phyloP scores from a whole-genome alignment of 1,140 invertebrate genomes.

The Trichonephila inaurata region DNA sequence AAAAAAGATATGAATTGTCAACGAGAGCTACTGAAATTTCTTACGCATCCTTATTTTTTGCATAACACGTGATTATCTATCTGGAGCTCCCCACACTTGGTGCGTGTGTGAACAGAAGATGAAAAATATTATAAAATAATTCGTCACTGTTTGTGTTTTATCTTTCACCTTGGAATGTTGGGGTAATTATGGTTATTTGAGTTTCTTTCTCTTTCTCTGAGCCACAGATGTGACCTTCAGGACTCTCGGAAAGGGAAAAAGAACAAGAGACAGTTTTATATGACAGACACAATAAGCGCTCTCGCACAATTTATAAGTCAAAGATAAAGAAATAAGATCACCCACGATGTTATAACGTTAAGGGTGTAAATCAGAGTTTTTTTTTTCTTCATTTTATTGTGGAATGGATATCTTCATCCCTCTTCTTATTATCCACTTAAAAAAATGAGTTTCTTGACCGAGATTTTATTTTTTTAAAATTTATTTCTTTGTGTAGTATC shows the following conservation, averaged over 20 bases:
- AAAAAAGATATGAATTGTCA: too few species aligned
- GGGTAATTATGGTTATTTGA: neutral
- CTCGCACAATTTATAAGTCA: neutral
- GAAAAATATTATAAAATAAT: slow-evolving; percentile 1
- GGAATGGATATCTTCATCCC: neutral
- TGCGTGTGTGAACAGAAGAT: neutral
- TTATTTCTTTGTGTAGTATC: too few species aligned
- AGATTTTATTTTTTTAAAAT: too few species aligned
- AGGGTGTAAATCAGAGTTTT: neutral
- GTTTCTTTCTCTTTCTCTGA: neutral
- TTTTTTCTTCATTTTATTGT: neutral
- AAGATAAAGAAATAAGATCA: neutral
- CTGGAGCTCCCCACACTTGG: neutral
- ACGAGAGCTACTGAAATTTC: too few species aligned
- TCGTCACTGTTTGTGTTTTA: neutral
- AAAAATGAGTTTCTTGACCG: too few species aligned
- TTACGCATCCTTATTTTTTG: too few species aligned
- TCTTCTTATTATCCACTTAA: neutral
- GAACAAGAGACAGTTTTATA: neutral
- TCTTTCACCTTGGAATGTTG: neutral
- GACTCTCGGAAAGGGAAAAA: neutral
- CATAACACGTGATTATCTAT: too few species aligned
- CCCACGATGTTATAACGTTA: neutral
- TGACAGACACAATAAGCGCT: neutral
- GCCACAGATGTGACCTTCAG: neutral